Evolutionary conservation across 2,888 invertebrate species (phyloP), one percentile per base, ranked within the genome.

Genomic region (Ceramica pisi): DNA sequence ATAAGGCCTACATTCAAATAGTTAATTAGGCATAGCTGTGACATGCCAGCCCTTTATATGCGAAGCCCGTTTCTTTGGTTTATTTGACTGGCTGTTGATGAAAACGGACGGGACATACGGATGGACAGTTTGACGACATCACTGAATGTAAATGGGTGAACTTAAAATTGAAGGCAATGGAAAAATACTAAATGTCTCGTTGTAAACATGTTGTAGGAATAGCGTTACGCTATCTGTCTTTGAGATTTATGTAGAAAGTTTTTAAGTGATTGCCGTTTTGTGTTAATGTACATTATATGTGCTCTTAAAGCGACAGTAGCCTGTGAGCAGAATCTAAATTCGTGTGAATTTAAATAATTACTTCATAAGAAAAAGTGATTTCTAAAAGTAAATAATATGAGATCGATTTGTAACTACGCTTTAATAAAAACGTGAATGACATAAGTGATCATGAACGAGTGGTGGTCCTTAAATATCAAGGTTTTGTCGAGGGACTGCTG

Each of bases 1-100:
- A 92, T 94, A 91, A 93, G 93, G 90, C 90, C 92, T 92, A 94
- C 95, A 95, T 95, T 95, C 94, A 95, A 95, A 95, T 95, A 91
- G 95, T 93, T 95, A 93, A 95, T 95, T 95, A 95, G 90, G 84
- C 89, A 87, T 78, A 82, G 86, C 86, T 87, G 87, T 89, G 91
- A 91, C 91, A 91, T 89, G 91, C 71, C 84, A 87, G 88, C 92
- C 90, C 90, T 95, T 94, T 93, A 90, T 94, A 95, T 94, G 94
- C 95, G 88, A 84, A 87, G 79, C 86, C 82, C 89, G 93, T 92
- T 89, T 84, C 86, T 81, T 88, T 90, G 86, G 88, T 93, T 93
- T 93, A 93, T 92, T 90, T 88, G 88, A 92, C 89, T 87, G 86
- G 86, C 88, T 86, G 89, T 91, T 91, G 94, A 93, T 92, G 90